Percentiles rank a stretch among this genome's conserved stretches.
Evolutionary conservation across 1,140 invertebrate genomes (phyloP).

Genomic region (Ips nitidus): DNA sequence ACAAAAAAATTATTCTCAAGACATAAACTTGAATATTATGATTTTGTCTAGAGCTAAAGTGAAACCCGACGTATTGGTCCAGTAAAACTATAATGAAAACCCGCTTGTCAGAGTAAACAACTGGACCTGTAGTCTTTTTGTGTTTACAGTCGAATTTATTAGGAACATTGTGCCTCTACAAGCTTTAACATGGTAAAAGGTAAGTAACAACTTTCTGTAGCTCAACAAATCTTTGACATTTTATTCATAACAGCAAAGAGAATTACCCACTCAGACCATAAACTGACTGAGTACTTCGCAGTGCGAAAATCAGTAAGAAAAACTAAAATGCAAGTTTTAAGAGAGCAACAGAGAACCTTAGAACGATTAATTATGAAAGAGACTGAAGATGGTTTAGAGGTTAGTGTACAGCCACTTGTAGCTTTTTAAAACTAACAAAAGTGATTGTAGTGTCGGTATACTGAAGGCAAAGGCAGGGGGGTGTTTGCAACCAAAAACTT

Average conservation of each 20-base stretch:
- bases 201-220: too few species aligned
- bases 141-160: too few species aligned
- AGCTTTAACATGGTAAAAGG: too few species aligned
- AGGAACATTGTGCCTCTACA: too few species aligned
- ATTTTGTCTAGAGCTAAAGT: too few species aligned
- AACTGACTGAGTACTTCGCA: slow-evolving; percentile 88
- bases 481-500: slow-evolving; percentile 78
- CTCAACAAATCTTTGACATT: too few species aligned
- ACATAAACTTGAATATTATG: too few species aligned
- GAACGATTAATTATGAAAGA: slow-evolving; percentile 76
- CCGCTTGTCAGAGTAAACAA: too few species aligned
- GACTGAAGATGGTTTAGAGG: slow-evolving; percentile 82
- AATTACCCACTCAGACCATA: slow-evolving; percentile 15
- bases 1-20: too few species aligned
- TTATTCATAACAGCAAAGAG: not conserved
- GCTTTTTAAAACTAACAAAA: not conserved
- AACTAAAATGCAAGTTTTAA: slow-evolving; percentile 79
- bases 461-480: slow-evolving; percentile 75
- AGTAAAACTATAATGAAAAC: too few species aligned
- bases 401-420: slow-evolving; percentile 50
- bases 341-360: slow-evolving; percentile 79
- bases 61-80: too few species aligned
- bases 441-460: slow-evolving; percentile 50
- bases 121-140: too few species aligned
- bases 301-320: slow-evolving; percentile 84